Conservation (phyloP, 2,113 vertebrate species). For the Antigone vipio region DNA sequence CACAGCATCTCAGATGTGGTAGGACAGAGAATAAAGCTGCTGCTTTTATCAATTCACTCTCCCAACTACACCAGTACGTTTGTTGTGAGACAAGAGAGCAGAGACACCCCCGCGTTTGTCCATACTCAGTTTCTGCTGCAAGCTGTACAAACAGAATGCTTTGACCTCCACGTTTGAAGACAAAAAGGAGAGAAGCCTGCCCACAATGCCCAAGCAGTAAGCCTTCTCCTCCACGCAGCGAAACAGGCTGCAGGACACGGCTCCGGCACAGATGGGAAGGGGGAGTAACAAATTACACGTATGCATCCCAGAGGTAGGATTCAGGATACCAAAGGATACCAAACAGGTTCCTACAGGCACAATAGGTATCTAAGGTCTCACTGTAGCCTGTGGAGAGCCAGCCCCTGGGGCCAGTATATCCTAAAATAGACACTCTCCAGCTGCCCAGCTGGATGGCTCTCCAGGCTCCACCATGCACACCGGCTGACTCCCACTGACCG, state of each 20-base stretch:
- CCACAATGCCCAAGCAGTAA: not conserved
- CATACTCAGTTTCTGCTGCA: not conserved
- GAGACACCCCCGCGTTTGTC: not conserved
- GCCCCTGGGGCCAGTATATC: not conserved
- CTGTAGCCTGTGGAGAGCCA: not conserved
- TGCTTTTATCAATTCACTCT: not conserved
- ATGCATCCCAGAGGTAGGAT: not conserved
- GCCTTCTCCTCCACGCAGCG: fast-evolving
- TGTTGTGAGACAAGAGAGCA: not conserved
- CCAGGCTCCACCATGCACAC: not conserved
- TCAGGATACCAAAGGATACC: not conserved
- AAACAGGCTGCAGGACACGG: not conserved
- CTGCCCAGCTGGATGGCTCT: fast-evolving
- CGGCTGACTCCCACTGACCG: not conserved
- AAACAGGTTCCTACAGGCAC: not conserved
- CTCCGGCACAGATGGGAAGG: not conserved
- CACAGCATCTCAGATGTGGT: not conserved
- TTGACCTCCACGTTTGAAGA: not conserved
- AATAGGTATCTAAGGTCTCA: not conserved
- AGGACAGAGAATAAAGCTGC: not conserved
- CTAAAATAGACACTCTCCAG: not conserved
- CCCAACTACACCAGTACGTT: not conserved
- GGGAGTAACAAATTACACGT: not conserved
- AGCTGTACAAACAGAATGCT: not conserved
- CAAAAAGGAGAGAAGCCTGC: not conserved